Evolutionary conservation across 2,888 invertebrate species (phyloP), one percentile per base, ranked within the genome.

Genomic region (Ophion obscuratus): DNA sequence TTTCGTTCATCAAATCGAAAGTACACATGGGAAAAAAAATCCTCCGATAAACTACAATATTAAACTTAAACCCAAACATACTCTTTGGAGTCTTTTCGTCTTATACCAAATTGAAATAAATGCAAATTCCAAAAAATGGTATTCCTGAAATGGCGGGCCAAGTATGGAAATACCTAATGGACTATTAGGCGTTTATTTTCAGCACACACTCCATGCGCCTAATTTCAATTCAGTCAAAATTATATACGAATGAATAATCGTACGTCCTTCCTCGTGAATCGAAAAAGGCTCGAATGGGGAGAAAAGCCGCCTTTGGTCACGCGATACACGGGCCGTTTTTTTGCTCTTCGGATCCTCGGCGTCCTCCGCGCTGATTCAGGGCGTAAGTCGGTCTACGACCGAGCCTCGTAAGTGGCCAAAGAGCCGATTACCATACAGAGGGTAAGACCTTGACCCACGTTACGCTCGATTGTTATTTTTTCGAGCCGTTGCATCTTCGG

Each of bases 361-460:
- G 20, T 14, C 40, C 44, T 47, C 47, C 61, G n/a, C 9, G 20
- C 61, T 44, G 7, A n/a, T 20, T 75, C 44, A 75, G 71, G 75
- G 4, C 75, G 24, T 47, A 64, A 62, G 47, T 64, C 44, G 47
- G 64, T 27, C 75, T 64, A 27, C 44, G 31, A n/a, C 64, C n/a
- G 67, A 62, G 47, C 24, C 64, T 75, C 27, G 44, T 27, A 31
- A 47, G 62, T n/a, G 44, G 47, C 40, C 53, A 47, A 47, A 62
- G 44, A 75, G 75, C 62, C 40, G 40, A 75, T 75, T 75, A 75
- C 44, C 75, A 75, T 74, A 62, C 64, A 10, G 20, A 17, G 9
- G 27, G 71, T 7, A n/a, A 75, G 64, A 27, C 75, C 75, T 75
- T 75, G 75, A 75, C 64, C 75, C 74, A 53, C 17, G 73, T 9